Conservation (phyloP, 2,113 vertebrate species). For the Corynorhinus townsendii region DNA sequence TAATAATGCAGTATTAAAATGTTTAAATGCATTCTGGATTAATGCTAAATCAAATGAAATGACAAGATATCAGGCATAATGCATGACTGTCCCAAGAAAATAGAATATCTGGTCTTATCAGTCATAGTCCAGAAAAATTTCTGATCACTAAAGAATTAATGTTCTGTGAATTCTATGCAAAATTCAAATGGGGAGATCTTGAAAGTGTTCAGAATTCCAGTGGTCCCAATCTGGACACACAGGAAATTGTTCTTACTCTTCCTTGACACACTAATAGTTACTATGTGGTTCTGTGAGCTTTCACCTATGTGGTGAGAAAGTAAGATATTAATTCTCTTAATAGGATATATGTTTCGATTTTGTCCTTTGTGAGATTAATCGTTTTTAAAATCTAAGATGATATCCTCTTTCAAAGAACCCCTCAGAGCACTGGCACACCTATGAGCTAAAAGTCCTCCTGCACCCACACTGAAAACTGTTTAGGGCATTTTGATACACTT, state of each 20-base stretch:
- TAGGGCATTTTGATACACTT: background rate
- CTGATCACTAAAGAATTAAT: background rate
- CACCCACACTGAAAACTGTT: background rate
- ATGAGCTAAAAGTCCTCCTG: background rate
- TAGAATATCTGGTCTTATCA: background rate
- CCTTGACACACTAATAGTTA: background rate
- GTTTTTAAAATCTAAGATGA: background rate
- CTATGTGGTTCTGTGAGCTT: background rate
- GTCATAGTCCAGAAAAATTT: background rate
- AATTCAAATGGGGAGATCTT: background rate
- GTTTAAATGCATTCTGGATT: background rate
- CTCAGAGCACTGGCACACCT: background rate
- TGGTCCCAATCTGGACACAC: background rate
- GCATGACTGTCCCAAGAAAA: background rate
- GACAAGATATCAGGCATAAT: background rate
- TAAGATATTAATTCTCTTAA: background rate
- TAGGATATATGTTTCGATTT: background rate
- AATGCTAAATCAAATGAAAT: background rate
- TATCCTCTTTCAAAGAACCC: background rate
- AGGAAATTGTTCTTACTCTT: background rate
- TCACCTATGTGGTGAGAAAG: background rate
- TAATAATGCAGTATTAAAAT: background rate
- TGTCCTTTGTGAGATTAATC: background rate
- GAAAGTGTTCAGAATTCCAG: background rate
- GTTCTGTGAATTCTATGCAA: background rate